Conservation (phyloP, 23 tunicate genomes). For the Halocynthia roretzi region DNA sequence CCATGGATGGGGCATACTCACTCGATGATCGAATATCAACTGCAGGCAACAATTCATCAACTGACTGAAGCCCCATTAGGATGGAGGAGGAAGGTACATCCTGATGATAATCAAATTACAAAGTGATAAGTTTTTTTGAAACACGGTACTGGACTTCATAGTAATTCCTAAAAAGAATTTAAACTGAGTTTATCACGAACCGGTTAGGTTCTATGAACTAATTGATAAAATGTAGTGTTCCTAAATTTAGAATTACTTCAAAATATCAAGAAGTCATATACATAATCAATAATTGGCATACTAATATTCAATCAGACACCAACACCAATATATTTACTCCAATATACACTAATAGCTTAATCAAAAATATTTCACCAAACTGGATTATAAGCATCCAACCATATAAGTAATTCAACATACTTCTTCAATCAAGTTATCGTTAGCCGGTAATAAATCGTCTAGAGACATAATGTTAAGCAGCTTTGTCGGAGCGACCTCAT, state of each 20-base stretch:
- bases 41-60: slow-evolving; percentile 16
- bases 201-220: not conserved
- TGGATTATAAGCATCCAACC: not conserved
- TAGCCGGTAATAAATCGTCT: slow-evolving; percentile 48
- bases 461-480: slow-evolving; percentile 49
- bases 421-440: slow-evolving; percentile 18
- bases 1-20: slow-evolving; percentile 13
- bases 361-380: not conserved
- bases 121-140: not conserved
- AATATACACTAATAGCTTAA: not conserved
- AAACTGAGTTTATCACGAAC: no score
- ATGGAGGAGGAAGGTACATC: slow-evolving; percentile 1
- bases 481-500: slow-evolving; percentile 30
- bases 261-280: no score
- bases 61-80: slow-evolving; percentile 15
- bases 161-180: no score
- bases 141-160: no score
- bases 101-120: not conserved
- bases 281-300: no score
- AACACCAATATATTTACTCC: not conserved
- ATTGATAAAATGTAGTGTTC: not conserved
- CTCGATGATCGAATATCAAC: slow-evolving; percentile 1
- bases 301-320: not conserved
- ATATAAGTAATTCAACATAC: not conserved
- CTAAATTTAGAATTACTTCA: no score